phyloP scores from a whole-genome alignment of 1,140 invertebrate species.

The Drosophila littoralis region DNA sequence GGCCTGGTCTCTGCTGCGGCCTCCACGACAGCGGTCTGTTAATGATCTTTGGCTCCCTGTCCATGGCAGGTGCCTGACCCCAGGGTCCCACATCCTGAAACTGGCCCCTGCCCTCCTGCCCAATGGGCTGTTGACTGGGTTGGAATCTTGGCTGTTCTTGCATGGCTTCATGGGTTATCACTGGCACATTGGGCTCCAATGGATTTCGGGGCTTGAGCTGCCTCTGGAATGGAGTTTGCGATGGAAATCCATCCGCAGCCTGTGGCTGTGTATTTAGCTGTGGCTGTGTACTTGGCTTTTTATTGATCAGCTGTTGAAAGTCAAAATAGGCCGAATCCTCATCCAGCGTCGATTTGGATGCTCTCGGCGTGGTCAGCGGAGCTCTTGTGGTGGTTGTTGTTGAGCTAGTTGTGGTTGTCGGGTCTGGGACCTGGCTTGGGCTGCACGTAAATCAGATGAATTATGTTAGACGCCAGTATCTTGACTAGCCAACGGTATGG shows the following conservation, averaged over 20 bases:
- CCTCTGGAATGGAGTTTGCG: neutral
- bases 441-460: conserved; percentile 40
- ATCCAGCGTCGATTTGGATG: conserved; percentile 8
- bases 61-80: neutral
- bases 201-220: neutral
- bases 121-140: no score
- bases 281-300: neutral
- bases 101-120: neutral
- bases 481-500: conserved; percentile 4
- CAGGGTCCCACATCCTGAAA: conserved; percentile 30
- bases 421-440: conserved; percentile 13
- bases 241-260: no score
- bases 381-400: conserved; percentile 7
- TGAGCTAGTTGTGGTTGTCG: neutral
- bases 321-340: conserved; percentile 25
- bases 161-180: neutral
- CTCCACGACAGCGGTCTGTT: conserved; percentile 23
- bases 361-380: neutral
- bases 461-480: conserved; percentile 8
- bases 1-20: neutral
- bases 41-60: conserved; percentile 21
- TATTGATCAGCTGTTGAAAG: conserved; percentile 22
- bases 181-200: conserved; percentile 1
- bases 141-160: no score
- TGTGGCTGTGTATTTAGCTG: no score